These are phyloP conservation scores for Hemistola chrysoprasaria DNA, from an alignment of 2,888 invertebrate genomes.

Conservation along the genomic window DNA sequence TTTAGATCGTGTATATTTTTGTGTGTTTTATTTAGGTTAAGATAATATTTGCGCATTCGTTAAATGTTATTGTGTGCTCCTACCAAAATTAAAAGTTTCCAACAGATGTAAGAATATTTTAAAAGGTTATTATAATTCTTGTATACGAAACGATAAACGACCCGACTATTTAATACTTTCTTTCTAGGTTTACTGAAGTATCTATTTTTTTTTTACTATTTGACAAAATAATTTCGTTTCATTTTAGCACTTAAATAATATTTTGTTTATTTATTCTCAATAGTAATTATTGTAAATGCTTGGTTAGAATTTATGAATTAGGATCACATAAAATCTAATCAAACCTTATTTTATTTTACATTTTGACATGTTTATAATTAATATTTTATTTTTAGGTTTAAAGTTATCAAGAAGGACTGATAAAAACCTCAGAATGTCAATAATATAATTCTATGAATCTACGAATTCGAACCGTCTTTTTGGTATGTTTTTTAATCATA, in stretches of 20 bases:
- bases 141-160: constrained; percentile 16
- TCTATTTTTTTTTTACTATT: constrained; percentile 16
- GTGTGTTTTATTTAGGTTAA: constrained; percentile 76
- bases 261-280: constrained; percentile 38
- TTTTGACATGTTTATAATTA: constrained; percentile 56
- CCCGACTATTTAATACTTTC: constrained; percentile 16
- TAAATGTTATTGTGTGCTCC: constrained; percentile 65
- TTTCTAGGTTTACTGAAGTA: constrained; percentile 15
- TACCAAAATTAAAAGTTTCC: constrained; percentile 15
- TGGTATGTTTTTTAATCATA: constrained; percentile 30
- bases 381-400: constrained; percentile 50
- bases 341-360: constrained; percentile 56
- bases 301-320: constrained; percentile 45
- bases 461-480: constrained; percentile 30
- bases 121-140: constrained; percentile 13
- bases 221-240: constrained; percentile 23
- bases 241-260: constrained; percentile 22
- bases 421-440: constrained; percentile 46
- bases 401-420: constrained; percentile 53
- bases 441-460: constrained; percentile 33
- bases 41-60: constrained; percentile 62
- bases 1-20: constrained; percentile 78
- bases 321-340: constrained; percentile 44
- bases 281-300: constrained; percentile 38
- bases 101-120: constrained; percentile 12